These are phyloP conservation scores for Apostichopus japonicus DNA, from an alignment of 35 echinoderm and acorn worm species.

Conservation along the genomic window DNA sequence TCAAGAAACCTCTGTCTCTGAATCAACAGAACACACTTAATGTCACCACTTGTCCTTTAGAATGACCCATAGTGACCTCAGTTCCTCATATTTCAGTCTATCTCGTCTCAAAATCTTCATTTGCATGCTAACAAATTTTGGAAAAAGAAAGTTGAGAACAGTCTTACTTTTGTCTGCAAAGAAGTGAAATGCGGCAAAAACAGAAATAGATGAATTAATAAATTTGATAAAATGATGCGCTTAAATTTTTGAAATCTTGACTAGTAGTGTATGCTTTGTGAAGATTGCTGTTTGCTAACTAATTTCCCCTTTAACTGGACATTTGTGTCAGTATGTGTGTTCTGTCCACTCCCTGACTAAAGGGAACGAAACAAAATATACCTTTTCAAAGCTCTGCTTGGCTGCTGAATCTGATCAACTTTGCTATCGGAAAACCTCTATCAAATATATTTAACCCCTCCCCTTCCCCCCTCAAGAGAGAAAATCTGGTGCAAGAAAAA, in stretches of 20 bases:
- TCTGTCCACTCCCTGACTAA: slow-evolving; percentile 38
- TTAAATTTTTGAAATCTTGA: neutral
- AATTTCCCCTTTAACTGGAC: slow-evolving; percentile 39
- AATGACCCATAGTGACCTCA: neutral
- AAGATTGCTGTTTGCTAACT: slow-evolving; percentile 66
- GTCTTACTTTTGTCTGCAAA: too few relatives aligned
- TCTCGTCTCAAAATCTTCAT: neutral
- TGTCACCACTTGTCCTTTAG: slow-evolving; percentile 6
- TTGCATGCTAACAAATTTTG: slow-evolving; percentile 3
- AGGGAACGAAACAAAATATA: neutral
- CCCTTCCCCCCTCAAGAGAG: neutral
- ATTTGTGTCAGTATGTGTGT: slow-evolving; percentile 58
- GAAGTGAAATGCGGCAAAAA: neutral
- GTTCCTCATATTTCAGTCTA: neutral
- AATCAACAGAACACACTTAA: slow-evolving; percentile 43
- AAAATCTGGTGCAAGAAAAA: neutral
- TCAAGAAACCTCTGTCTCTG: slow-evolving; percentile 26
- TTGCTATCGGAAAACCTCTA: neutral
- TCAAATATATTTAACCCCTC: neutral
- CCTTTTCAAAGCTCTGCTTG: slow-evolving; percentile 35
- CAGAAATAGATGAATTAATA: neutral
- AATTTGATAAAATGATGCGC: too few relatives aligned
- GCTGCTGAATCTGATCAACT: slow-evolving; percentile 61
- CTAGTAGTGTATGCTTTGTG: slow-evolving; percentile 46
- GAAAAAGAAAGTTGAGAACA: neutral